Base-by-base conservation (phyloP, 2,797 vertebrate genomes). In the Protosalanx chinensis region DNA sequence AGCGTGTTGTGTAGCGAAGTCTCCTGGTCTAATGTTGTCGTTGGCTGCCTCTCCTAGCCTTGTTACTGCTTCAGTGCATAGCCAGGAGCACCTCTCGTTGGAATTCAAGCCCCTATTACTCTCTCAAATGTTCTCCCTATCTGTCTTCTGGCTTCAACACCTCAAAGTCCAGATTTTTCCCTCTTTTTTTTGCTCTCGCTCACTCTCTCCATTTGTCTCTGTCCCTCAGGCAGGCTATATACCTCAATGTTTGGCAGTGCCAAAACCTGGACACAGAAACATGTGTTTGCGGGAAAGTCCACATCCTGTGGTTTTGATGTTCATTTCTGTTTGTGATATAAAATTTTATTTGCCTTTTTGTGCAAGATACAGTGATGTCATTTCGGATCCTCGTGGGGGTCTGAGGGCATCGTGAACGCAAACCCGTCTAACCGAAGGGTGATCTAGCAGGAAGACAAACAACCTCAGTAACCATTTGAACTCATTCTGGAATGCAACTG, bases 31-130 rank as follows among this genome's bases (percentile, higher is more conserved):
- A 59, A 72, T 81, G 73, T 79, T 82, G 67, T 37, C 64, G 68
- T 75, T 84, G 74, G 72, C 72, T 51, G 6, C 57, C 60, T 41
- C 72, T n/a, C 41, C 46, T 6, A 27, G 46, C 62, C 29, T 74
- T 41, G 37, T 74, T 64, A 80, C 16, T 68, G 33, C 74, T 75
- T 79, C 61, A 67, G 70, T 53, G 35, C 71, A 1, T 37, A 72
- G 80, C 76, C 78, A 81, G 73, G 58, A 76, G 71, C 76, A 76
- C 71, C 76, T 79, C 61, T 66, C 51, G 16, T 23, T 65, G 63
- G 33, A 62, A 64, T 74, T 13, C 35, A 27, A 18, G 32, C 33
- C 51, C 51, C 5, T 5, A 56, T n/a, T 16, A 16, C 15, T 16
- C 51, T n/a, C 51, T 56, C 41, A 46, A 46, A 46, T 12, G 41